Conservation (phyloP, 2,113 vertebrate genomes). For the Hemichromis elongatus region DNA sequence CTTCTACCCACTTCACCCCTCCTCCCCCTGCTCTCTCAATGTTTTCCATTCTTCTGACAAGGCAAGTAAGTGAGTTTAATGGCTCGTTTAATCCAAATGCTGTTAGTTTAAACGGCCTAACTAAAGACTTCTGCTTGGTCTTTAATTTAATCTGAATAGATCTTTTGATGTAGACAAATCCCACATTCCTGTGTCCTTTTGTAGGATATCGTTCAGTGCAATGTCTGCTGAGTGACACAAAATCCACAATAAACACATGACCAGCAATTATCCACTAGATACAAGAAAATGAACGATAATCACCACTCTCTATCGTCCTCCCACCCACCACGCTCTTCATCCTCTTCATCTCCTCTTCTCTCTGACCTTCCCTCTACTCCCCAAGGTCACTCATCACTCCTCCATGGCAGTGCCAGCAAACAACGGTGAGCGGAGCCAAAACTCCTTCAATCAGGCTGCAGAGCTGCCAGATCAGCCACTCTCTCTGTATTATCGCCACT, state of each 20-base stretch:
- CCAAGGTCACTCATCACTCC: slow-evolving; percentile 68
- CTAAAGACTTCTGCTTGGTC: slow-evolving; percentile 45
- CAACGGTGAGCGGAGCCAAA: slow-evolving; percentile 34
- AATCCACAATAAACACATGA: slow-evolving; percentile 14
- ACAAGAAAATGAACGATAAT: slow-evolving; percentile 31
- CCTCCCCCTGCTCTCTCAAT: neutral
- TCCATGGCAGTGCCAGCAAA: slow-evolving; percentile 50
- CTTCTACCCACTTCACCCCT: neutral
- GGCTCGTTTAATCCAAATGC: slow-evolving; percentile 64
- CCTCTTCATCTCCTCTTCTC: slow-evolving; percentile 34
- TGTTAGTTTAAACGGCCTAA: slow-evolving; percentile 53
- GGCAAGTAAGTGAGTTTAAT: slow-evolving; percentile 44
- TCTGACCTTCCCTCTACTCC: slow-evolving; percentile 49
- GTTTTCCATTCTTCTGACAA: slow-evolving; percentile 32
- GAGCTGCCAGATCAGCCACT: slow-evolving; percentile 31
- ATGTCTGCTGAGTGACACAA: neutral
- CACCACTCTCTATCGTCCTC: slow-evolving; percentile 1
- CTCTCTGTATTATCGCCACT: slow-evolving; percentile 26
- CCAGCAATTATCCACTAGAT: slow-evolving; percentile 4
- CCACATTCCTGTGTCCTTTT: neutral
- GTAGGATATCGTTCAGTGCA: neutral
- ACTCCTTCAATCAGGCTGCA: slow-evolving; percentile 31
- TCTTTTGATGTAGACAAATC: slow-evolving; percentile 21
- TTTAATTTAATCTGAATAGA: slow-evolving; percentile 45
- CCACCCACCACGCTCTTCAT: neutral